Evolutionary conservation across 2,797 vertebrate genomes (phyloP).

Genomic region (Syndactyla subalaris): DNA sequence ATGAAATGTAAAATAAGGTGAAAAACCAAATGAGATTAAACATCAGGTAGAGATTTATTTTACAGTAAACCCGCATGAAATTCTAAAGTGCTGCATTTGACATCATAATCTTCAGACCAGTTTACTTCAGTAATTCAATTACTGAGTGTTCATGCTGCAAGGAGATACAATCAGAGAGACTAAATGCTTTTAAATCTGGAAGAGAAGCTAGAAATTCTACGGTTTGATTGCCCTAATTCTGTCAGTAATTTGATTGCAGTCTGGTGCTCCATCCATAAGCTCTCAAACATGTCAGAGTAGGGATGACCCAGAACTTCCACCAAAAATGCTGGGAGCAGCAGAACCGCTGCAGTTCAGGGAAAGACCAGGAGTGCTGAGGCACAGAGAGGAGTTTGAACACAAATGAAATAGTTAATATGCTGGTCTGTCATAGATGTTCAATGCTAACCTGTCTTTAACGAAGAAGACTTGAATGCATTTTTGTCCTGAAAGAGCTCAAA

Average conservation of each 20-base stretch:
- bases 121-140: conserved; percentile 13
- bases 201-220: background rate
- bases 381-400: background rate
- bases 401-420: background rate
- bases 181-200: background rate
- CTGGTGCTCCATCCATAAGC: background rate
- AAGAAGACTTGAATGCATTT: background rate
- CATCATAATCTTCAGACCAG: background rate
- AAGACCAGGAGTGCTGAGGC: background rate
- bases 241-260: background rate
- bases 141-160: background rate
- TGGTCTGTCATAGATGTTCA: background rate
- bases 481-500: background rate
- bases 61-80: background rate
- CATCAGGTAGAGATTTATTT: background rate
- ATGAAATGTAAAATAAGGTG: background rate
- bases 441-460: background rate
- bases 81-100: background rate
- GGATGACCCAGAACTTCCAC: background rate
- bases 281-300: background rate
- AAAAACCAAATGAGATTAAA: background rate
- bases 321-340: background rate
- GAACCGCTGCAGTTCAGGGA: background rate
- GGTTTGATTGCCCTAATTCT: background rate
- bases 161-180: background rate